These are phyloP conservation scores for Leucosticte australis DNA, from an alignment of 2,113 vertebrate genomes.

Conservation along the genomic window DNA sequence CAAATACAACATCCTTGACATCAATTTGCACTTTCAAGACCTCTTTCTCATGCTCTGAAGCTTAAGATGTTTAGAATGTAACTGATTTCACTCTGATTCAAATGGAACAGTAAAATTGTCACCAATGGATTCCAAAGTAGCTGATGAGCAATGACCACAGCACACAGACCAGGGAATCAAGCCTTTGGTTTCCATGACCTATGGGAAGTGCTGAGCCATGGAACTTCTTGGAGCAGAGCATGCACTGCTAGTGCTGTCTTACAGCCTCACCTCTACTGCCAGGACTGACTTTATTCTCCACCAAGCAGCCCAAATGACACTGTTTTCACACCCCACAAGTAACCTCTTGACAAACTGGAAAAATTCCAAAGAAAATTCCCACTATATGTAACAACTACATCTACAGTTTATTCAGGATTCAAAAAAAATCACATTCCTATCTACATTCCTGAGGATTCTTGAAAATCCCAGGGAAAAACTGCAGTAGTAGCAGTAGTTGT, in stretches of 20 bases:
- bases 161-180: background rate
- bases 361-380: background rate
- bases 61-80: background rate
- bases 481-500: background rate
- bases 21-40: background rate
- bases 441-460: background rate
- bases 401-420: background rate
- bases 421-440: background rate
- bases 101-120: background rate
- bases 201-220: background rate
- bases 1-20: background rate
- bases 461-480: background rate
- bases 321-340: background rate
- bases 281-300: background rate
- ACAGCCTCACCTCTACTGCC: background rate
- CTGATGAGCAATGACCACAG: background rate
- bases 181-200: background rate
- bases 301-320: background rate
- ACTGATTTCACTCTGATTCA: background rate
- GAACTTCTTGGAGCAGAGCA: background rate
- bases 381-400: background rate
- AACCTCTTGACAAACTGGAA: background rate
- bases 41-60: background rate
- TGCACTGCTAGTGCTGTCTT: background rate
- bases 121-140: background rate